A percentile compares a stretch with the other conserved stretches of the same genome.
phyloP scores from a whole-genome alignment of 2,113 vertebrate genomes.

The Eudyptes chrysolophus region DNA sequence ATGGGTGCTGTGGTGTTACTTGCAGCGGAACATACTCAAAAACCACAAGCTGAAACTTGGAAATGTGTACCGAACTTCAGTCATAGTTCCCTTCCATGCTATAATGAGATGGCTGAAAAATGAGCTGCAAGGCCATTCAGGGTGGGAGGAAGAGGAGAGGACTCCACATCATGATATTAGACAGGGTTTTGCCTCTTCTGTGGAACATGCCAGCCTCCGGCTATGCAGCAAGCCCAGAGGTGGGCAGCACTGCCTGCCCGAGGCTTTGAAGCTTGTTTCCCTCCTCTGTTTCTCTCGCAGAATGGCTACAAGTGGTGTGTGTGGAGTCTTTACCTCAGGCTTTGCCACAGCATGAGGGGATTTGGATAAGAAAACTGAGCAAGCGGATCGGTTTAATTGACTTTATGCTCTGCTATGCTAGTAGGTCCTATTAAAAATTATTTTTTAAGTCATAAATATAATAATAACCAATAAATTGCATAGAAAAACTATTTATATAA shows the following conservation, averaged over 20 bases:
- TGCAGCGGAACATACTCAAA: not conserved
- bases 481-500: not conserved
- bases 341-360: not conserved
- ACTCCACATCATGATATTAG: not conserved
- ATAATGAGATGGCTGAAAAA: not conserved
- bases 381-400: not conserved
- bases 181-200: not conserved
- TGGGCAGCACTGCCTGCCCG: accelerated
- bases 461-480: not conserved
- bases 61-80: not conserved
- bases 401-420: not conserved
- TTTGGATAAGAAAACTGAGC: not conserved
- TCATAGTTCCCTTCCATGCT: not conserved
- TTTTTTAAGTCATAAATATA: not conserved
- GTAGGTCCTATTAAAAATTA: not conserved
- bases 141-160: not conserved
- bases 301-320: not conserved
- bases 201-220: not conserved
- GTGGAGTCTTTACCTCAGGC: not conserved
- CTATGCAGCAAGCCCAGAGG: not conserved
- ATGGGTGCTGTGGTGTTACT: not conserved
- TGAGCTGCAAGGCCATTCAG: not conserved
- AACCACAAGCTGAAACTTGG: not conserved
- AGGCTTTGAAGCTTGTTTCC: not conserved
- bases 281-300: not conserved